Conservation (phyloP, 2,113 vertebrate genomes). For the Brachyhypopomus gauderio region DNA sequence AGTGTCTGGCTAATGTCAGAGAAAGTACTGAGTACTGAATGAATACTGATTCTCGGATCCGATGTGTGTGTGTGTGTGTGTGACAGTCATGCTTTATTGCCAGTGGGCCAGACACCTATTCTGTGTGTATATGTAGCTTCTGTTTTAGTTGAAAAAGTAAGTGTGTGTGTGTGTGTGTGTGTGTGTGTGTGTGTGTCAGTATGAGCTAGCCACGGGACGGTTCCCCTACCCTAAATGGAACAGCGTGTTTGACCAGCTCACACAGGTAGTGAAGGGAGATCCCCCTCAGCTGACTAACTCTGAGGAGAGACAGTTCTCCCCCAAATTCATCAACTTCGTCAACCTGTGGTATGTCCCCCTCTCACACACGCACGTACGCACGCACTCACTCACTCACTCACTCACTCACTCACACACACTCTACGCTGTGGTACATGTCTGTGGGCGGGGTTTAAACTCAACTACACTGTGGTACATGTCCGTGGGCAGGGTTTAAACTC, state of each 20-base stretch:
- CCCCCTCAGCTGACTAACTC: conserved; percentile 97
- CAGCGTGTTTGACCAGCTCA: conserved; percentile 98
- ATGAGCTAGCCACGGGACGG: conserved; percentile 92
- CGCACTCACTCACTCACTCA: background rate
- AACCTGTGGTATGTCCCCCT: conserved; percentile 89
- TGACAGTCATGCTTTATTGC: no score
- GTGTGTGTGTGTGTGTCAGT: conserved; percentile 71
- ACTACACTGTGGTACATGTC: no score
- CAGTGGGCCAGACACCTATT: no score
- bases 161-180: conserved; percentile 23
- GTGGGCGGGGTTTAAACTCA: no score
- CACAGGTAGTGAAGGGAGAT: conserved; percentile 97
- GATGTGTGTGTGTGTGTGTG: no score
- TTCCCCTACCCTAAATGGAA: conserved; percentile 99
- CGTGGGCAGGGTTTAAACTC: no score
- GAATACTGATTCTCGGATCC: no score
- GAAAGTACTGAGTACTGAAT: no score
- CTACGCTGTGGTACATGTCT: no score
- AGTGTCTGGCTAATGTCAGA: no score
- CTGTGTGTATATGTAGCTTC: background rate
- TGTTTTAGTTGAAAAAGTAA: background rate
- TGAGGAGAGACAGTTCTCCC: conserved; percentile 94
- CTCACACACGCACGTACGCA: background rate
- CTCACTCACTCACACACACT: background rate
- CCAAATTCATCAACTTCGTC: conserved; percentile 98